Evolutionary conservation across 2,888 invertebrate genomes (phyloP).

Genomic region (Sphaeridia pumilis): DNA sequence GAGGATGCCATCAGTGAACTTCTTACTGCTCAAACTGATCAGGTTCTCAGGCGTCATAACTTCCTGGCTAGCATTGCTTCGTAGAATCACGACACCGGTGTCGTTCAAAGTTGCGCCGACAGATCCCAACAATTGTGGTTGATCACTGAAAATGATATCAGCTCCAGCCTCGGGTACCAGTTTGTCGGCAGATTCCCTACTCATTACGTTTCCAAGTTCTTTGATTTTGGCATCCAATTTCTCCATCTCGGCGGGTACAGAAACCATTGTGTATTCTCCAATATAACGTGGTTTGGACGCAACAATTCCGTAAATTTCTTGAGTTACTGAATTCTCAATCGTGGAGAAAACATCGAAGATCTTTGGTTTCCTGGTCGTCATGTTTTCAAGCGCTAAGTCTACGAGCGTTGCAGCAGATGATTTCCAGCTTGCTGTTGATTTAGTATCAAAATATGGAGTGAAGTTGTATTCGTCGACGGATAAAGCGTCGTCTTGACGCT

Average conservation of each 20-base stretch:
- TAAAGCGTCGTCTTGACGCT: constrained; percentile 6
- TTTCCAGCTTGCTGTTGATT: background rate
- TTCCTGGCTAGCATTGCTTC: background rate
- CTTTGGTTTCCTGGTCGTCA: background rate
- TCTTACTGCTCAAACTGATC: background rate
- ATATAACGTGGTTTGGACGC: constrained; percentile 7
- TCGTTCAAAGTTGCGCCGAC: background rate
- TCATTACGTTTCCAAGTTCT: constrained; percentile 2
- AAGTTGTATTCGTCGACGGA: constrained; percentile 15
- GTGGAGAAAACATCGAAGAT: constrained; percentile 8
- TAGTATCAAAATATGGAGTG: constrained; percentile 12
- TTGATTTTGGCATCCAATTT: constrained; percentile 4
- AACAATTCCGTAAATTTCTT: constrained; percentile 8
- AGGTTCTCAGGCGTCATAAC: background rate
- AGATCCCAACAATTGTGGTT: background rate
- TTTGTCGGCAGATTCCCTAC: constrained; percentile 5
- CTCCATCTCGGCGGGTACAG: background rate
- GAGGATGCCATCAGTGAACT: background rate
- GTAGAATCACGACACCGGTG: constrained; percentile 7
- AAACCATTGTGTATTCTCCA: constrained; percentile 3
- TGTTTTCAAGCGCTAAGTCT: constrained; percentile 9
- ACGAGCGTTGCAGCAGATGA: background rate
- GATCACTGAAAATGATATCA: constrained; percentile 10
- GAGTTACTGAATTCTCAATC: constrained; percentile 7
- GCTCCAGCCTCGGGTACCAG: constrained; percentile 1